Evolutionary conservation across 2,113 vertebrate species (phyloP).

Genomic region (Lepus americanus): DNA sequence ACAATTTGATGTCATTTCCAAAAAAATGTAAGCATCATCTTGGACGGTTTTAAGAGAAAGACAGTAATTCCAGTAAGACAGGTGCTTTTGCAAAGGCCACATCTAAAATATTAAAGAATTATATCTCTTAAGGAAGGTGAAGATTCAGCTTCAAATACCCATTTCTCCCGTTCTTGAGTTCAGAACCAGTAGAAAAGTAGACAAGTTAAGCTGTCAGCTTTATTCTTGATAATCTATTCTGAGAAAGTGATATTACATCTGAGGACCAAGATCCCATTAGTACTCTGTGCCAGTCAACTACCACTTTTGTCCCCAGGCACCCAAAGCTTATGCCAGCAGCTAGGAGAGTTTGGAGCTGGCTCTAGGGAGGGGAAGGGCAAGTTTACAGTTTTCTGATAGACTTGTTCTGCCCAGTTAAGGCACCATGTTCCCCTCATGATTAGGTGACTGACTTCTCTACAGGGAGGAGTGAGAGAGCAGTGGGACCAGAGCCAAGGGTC

Average conservation of each 20-base stretch:
- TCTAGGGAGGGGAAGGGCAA: neutral
- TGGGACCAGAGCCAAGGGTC: neutral
- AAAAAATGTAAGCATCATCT: neutral
- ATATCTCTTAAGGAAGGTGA: neutral
- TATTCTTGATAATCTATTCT: neutral
- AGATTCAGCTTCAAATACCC: neutral
- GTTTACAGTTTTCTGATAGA: neutral
- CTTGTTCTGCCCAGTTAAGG: neutral
- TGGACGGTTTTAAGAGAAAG: neutral
- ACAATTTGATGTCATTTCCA: neutral
- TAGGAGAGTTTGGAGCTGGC: neutral
- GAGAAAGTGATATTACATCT: neutral
- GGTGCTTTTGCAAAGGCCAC: neutral
- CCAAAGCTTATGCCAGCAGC: neutral
- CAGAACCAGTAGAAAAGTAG: conserved; percentile 44
- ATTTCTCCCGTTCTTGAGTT: neutral
- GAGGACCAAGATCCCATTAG: neutral
- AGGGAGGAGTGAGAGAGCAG: neutral
- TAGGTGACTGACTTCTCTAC: neutral
- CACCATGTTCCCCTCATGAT: neutral
- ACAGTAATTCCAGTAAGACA: neutral
- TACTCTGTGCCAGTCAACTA: too few relatives aligned
- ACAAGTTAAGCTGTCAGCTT: neutral
- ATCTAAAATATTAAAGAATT: neutral
- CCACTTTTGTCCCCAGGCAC: neutral